Conservation (phyloP, 2,888 invertebrate genomes). For the Agrochola lychnidis region DNA sequence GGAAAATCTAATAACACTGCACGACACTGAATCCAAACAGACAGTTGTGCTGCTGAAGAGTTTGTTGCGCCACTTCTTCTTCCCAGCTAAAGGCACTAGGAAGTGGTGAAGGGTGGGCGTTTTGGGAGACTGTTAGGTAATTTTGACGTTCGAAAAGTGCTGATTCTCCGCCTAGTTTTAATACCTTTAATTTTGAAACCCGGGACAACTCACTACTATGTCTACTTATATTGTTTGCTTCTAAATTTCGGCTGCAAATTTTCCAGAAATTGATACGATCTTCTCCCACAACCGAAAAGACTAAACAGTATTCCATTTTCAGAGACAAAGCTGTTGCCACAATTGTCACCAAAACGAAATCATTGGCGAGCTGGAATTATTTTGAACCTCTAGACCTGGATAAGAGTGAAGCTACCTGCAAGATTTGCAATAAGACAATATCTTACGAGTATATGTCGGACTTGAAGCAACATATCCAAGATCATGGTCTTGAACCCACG, state of each 20-base stretch:
- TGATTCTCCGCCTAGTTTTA: not conserved
- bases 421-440: conserved; percentile 33
- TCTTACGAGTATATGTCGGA: conserved; percentile 42
- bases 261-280: not conserved
- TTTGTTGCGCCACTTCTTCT: no score
- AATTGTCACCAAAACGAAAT: not conserved
- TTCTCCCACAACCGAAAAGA: not conserved
- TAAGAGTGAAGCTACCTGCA: conserved; percentile 42
- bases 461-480: conserved; percentile 30
- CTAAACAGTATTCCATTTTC: conserved; percentile 17
- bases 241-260: not conserved
- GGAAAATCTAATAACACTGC: no score
- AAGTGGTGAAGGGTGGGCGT: no score
- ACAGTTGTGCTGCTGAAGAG: no score
- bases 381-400: conserved; percentile 18
- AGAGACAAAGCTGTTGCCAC: not conserved
- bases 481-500: conserved; percentile 10
- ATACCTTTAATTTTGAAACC: not conserved
- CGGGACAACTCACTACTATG: not conserved
- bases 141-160: not conserved
- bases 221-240: not conserved
- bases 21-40: no score
- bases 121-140: no score
- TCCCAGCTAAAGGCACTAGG: no score
- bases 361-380: conserved; percentile 45